Base-by-base conservation (phyloP, 2,113 vertebrate genomes). In the Muscicapa adusta region DNA sequence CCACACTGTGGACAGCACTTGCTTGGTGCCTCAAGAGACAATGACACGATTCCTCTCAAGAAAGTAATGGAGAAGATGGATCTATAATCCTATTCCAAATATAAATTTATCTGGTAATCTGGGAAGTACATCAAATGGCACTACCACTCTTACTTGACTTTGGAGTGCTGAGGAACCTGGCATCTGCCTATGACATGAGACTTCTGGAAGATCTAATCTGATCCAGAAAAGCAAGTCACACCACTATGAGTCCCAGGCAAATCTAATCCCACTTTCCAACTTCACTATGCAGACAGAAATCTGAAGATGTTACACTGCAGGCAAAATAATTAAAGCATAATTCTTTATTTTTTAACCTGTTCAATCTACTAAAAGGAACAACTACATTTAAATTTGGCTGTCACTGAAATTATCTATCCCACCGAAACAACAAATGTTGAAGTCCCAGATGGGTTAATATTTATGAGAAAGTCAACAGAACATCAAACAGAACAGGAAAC, bases 361-460 rank as follows among this genome's bases (percentile, higher is more conserved):
- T 76, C 48, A 38, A 85, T 19, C 75, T 94, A n/a, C 57, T 70
- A 67, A 75, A 93, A 92, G 40, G 14, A 51, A 84, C 34, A 78
- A 19, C 63, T 18, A n/a, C 36, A 73, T 66, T 74, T 82, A 73
- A 63, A 57, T 82, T 90, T 68, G 50, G 63, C 67, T 94, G 57
- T 75, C 94, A 94, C 14, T 91, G 84, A 72, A 61, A 63, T 16
- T 34, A 19, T 63, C 70, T 79, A 26, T 26, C 57, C 28, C 60
- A 87, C 6, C 12, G 2, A 5, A 76, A 58, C 42, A 94, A 82
- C 58, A 75, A 56, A 61, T 5, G 12, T 3, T 54, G 66, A 95
- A 95, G 83, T 38, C 33, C 51, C 74, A 88, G 47, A 91, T 50
- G 67, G 80, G 65, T 82, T 96, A 68, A 88, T 58, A 96, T 88